Evolutionary conservation across 1,140 invertebrate genomes (phyloP), one percentile per base, ranked within the genome.

Genomic region (Carcinoscorpius rotundicauda): DNA sequence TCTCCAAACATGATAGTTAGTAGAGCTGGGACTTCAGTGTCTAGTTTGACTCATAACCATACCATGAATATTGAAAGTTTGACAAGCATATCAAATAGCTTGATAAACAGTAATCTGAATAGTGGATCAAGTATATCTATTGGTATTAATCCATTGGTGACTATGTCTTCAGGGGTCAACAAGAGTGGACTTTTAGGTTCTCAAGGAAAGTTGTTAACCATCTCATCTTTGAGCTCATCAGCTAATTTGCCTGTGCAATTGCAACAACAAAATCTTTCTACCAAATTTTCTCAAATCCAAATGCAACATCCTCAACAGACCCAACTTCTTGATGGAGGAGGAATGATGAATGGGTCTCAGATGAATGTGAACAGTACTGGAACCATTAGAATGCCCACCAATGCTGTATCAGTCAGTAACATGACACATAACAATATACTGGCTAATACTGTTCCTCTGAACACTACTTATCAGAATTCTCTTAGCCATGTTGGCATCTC

Each of bases 311-410:
- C 59, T 67, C 52, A 68, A 61, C 63, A 70, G 61, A 29, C 29
- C 29, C 29, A 29, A 29, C 29, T 29, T 29, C 29, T 29, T 29
- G 29, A 29, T 29, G 29, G 29, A 29, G 29, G 29, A 29, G 29
- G 29, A 29, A 29, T 75, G 69, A 74, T 77, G 67, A 78, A 78
- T 74, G 76, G 76, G 63, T 75, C 73, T 62, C 71, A 71, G 49
- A 71, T 73, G 64, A 66, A 72, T 48, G 67, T 71, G 58, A 72
- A 67, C 55, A 64, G 57, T 56, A 53, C 63, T 62, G 61, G 59
- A 53, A 62, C 68, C n/a, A 65, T 53, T 6, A 52, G 66, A 63
- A 62, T 49, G 9, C 64, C 55, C 5, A 58, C 66, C 11, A 64
- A 61, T 57, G 66, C 60, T 53, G 64, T 64, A 55, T 63, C 68